phyloP scores from a whole-genome alignment of 2,113 vertebrate genomes.

The Tyrannus savana region DNA sequence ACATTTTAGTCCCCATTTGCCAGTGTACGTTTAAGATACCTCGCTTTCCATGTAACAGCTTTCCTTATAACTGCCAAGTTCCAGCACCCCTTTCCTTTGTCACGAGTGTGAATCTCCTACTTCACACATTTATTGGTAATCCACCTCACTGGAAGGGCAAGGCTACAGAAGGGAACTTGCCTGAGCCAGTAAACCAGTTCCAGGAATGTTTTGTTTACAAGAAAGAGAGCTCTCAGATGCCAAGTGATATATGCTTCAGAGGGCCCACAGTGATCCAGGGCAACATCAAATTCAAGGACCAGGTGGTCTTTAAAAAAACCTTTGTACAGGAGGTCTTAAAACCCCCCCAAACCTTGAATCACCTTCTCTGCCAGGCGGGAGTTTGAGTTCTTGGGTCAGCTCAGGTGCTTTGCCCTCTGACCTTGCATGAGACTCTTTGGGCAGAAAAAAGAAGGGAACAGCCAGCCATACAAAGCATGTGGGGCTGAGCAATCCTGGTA shows the following conservation, averaged over 20 bases:
- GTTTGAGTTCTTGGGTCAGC: neutral
- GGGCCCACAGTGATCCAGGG: neutral
- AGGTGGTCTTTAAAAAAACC: neutral
- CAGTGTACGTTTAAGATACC: neutral
- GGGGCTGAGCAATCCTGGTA: neutral
- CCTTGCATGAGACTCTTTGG: neutral
- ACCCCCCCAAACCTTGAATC: neutral
- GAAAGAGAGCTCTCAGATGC: neutral
- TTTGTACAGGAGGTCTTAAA: neutral
- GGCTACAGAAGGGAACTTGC: neutral
- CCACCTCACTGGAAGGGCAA: neutral
- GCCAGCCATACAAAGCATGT: fast-evolving
- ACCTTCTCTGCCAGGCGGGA: neutral
- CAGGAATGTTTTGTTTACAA: neutral
- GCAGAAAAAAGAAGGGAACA: neutral
- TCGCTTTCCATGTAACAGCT: neutral
- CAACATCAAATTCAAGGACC: neutral
- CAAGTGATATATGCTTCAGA: fast-evolving
- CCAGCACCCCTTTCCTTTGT: neutral
- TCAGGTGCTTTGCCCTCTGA: neutral
- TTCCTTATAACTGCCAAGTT: neutral
- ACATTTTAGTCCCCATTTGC: neutral
- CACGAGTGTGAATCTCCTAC: neutral
- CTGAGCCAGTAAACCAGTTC: neutral
- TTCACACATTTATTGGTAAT: neutral